Base-by-base conservation (phyloP, 2,888 invertebrate species). In the Amiota communis region DNA sequence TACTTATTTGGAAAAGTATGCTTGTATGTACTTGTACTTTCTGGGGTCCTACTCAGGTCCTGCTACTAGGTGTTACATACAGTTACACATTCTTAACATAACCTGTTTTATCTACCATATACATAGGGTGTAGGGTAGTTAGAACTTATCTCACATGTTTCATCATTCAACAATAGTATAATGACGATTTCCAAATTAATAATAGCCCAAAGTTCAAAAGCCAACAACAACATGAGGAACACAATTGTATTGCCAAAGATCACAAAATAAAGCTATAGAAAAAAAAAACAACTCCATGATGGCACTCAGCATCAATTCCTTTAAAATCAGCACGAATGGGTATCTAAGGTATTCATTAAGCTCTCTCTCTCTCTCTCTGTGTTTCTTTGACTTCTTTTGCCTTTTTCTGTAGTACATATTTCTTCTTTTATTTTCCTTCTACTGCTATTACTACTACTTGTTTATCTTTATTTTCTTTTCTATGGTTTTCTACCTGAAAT, bases 101-200 rank as follows among this genome's bases (percentile, higher is more conserved):
- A n/a, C n/a, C n/a, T n/a, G n/a, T n/a, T n/a, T n/a, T n/a, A n/a
- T n/a, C n/a, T n/a, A n/a, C n/a, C n/a, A 3, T 36, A 36, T 36
- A 36, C 36, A 36, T 36, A n/a, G 36, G 36, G 36, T 36, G 6
- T 36, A 36, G 36, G 36, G 36, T 36, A 36, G 36, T 36, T 36
- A 36, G 80, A 83, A 85, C 81, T 85, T 84, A 85, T 86, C 86
- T 84, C 81, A 83, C 85, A 83, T 80, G 81, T 78, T 76, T 74
- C 78, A 83, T 79, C 79, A 78, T n/a, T 72, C 81, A 77, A 74
- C 77, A 76, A 77, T 74, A n/a, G n/a, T n/a, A 77, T 12, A 59
- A 36, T 36, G 36, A 36, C 8, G 36, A 36, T 36, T 46, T 36
- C 63, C 23, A 23, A 17, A 63, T 13, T 36, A 63, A 63, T 36